Evolutionary conservation across 2,888 invertebrate species (phyloP).

Genomic region (Gymnosoma rotundatum): DNA sequence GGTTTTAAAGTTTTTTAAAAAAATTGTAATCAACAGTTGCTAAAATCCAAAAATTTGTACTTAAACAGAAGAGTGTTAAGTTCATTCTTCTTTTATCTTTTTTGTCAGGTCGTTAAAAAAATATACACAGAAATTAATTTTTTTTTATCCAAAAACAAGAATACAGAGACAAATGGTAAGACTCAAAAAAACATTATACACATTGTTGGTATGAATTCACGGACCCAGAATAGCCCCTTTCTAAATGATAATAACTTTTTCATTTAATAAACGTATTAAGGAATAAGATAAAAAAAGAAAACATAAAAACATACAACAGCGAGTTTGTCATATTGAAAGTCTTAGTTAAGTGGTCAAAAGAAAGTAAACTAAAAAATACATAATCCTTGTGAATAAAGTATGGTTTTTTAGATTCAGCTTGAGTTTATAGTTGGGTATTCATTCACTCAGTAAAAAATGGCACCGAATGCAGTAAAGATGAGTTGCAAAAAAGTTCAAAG

Average conservation of each 20-base stretch:
- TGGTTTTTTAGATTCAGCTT: constrained; percentile 24
- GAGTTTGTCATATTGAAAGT: constrained; percentile 46
- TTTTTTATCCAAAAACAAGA: constrained; percentile 11
- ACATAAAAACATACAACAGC: constrained; percentile 32
- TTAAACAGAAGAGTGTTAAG: too few relatives aligned
- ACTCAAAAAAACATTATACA: not conserved
- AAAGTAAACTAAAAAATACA: constrained; percentile 15
- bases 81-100: not conserved
- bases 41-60: not conserved
- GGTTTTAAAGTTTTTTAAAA: too few relatives aligned
- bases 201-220: not conserved
- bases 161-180: constrained; percentile 14
- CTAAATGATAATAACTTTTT: constrained; percentile 13
- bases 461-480: constrained; percentile 20
- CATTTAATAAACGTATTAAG: constrained; percentile 5
- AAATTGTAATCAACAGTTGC: too few relatives aligned
- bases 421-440: not conserved
- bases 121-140: not conserved
- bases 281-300: not conserved
- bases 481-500: constrained; percentile 36
- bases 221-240: constrained; percentile 4
- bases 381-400: constrained; percentile 43
- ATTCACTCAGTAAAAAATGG: constrained; percentile 11
- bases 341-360: constrained; percentile 32
- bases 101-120: constrained; percentile 3